phyloP scores from a whole-genome alignment of 2,113 vertebrate genomes.

The Ursus arctos region DNA sequence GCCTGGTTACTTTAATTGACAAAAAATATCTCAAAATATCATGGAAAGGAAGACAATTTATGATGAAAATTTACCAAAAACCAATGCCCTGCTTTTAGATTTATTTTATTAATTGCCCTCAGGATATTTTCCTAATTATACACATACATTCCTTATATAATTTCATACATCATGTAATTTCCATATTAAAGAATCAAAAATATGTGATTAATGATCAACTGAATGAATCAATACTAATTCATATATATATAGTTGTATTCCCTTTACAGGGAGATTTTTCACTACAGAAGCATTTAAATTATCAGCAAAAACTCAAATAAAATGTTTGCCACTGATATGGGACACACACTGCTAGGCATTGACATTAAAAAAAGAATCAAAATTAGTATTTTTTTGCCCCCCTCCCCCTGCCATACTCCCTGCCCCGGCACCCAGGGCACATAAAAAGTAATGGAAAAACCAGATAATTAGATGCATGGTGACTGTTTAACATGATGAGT shows the following conservation, averaged over 20 bases:
- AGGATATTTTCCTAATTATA: neutral
- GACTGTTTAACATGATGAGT: neutral
- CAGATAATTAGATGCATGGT: neutral
- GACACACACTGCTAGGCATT: neutral
- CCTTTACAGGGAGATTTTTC: neutral
- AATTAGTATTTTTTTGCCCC: neutral
- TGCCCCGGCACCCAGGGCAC: neutral
- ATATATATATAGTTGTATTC: neutral
- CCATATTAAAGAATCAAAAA: neutral
- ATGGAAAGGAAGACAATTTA: conserved; percentile 8
- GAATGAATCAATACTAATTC: neutral
- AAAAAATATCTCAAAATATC: neutral
- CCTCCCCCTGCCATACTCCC: accelerated
- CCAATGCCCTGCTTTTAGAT: neutral
- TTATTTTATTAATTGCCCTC: neutral
- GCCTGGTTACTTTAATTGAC: neutral
- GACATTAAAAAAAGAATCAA: neutral
- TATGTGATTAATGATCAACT: neutral
- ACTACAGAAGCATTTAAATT: neutral
- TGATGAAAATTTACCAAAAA: neutral
- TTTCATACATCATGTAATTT: neutral
- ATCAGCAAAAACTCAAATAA: neutral
- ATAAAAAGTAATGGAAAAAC: neutral
- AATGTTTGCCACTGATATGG: neutral
- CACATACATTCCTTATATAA: neutral